These are phyloP conservation scores for Malacoraja senta DNA, from an alignment of 2,797 vertebrate genomes.

Conservation along the genomic window DNA sequence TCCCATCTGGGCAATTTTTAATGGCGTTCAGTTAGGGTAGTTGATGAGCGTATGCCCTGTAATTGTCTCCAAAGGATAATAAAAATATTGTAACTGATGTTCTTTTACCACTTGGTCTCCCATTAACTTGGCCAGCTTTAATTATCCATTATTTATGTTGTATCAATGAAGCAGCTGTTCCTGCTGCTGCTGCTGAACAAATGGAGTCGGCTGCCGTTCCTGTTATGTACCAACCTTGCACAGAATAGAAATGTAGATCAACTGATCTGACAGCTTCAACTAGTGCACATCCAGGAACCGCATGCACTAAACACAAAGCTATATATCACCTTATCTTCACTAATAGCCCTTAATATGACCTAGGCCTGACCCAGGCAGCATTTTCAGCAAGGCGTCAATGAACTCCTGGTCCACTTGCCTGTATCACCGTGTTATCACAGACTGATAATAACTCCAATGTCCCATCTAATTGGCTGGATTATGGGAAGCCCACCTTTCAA, in stretches of 20 bases:
- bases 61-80: constrained; percentile 51
- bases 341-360: constrained; percentile 22
- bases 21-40: constrained; percentile 37
- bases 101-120: constrained; percentile 44
- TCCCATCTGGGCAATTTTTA: constrained; percentile 27
- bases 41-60: constrained; percentile 58
- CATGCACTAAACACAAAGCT: neutral
- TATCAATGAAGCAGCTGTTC: constrained; percentile 50
- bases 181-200: constrained; percentile 31
- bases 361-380: neutral
- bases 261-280: constrained; percentile 29
- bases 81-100: constrained; percentile 43
- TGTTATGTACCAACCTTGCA: constrained; percentile 15
- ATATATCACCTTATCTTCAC: constrained; percentile 32
- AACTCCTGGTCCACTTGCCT: neutral
- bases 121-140: constrained; percentile 48
- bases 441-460: neutral
- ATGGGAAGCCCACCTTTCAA: neutral
- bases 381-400: neutral
- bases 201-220: constrained; percentile 31
- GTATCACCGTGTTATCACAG: neutral
- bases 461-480: constrained; percentile 13
- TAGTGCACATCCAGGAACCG: constrained; percentile 7
- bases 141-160: constrained; percentile 47
- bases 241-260: constrained; percentile 31